A percentile compares a stretch with the other conserved stretches of the same genome.
These are phyloP conservation scores for Antitype chi DNA, from an alignment of 2,888 invertebrate genomes.

Conservation along the genomic window DNA sequence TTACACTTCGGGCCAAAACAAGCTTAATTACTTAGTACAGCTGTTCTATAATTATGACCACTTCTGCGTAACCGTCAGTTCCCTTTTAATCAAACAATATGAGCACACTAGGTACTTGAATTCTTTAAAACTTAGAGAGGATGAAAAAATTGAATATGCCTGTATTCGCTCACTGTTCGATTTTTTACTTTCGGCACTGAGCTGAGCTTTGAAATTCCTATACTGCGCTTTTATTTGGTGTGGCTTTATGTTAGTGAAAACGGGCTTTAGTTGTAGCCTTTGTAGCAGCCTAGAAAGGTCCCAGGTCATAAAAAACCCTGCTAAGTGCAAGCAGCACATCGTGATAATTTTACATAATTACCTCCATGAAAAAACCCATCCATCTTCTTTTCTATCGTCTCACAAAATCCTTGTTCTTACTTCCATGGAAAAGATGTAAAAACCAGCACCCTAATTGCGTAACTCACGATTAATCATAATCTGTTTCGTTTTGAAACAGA, in stretches of 20 bases:
- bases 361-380: not conserved
- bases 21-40: constrained; percentile 43
- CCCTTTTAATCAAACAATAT: not conserved
- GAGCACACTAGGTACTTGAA: not conserved
- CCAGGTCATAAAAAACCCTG: not conserved
- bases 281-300: not conserved
- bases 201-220: too few relatives aligned
- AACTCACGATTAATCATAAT: too few relatives aligned
- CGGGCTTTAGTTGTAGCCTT: not conserved
- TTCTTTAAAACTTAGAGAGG: not conserved
- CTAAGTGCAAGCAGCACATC: not conserved
- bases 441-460: too few relatives aligned
- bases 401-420: not conserved
- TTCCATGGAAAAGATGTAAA: not conserved
- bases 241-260: not conserved
- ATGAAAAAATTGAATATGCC: not conserved
- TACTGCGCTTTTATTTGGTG: not conserved
- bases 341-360: not conserved
- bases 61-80: constrained; percentile 6
- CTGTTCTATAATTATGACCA: constrained; percentile 4
- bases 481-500: too few relatives aligned
- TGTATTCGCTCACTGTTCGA: not conserved
- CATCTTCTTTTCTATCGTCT: not conserved
- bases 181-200: not conserved
- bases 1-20: constrained; percentile 13